Base-by-base conservation (phyloP, 2,113 vertebrate species). In the Cavia porcellus region DNA sequence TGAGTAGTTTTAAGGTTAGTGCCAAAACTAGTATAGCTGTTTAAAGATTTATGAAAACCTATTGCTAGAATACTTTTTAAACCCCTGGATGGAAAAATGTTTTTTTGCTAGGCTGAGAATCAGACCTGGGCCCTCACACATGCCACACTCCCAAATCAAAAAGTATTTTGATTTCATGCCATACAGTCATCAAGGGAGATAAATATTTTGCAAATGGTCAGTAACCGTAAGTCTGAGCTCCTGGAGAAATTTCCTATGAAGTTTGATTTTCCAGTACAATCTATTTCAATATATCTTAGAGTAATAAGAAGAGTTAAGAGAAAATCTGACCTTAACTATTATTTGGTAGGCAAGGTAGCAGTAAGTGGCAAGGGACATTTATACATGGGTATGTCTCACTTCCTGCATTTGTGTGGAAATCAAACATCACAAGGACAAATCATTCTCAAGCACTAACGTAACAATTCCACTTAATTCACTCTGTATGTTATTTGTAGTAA, bases 221-320 rank as follows among this genome's bases (percentile, higher is more conserved):
- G 59, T 38, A 59, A 17, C 52, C 7, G 15, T 47, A 86, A 89
- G 25, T 50, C n/a, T 47, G 17, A 20, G 9, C 94, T 95, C 74
- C 52, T 89, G 11, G 28, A 96, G 35, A 96, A 95, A 97, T 86
- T 50, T 62, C 90, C 72, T 74, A 42, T 85, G 38, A 84, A 82
- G 42, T 42, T 13, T 92, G 35, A 7, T 72, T 80, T 96, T 55
- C 61, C 59, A 70, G 50, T 87, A 57, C 68, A 57, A 57, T 57
- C 55, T 74, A 52, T 59, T 95, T 85, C 86, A 86, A 82, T 55
- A 90, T 61, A 55, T 28, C 19, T 90, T 50, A 91, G 24, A 96
- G 62, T 82, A 90, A 87, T 28, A 45, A 35, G 62, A 89, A 80
- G n/a, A 84, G 13, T 61, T 95, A 62, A 94, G 7, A 83, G 57